Evolutionary conservation across 2,113 vertebrate species (phyloP).

Genomic region (Nyctibius bracteatus): DNA sequence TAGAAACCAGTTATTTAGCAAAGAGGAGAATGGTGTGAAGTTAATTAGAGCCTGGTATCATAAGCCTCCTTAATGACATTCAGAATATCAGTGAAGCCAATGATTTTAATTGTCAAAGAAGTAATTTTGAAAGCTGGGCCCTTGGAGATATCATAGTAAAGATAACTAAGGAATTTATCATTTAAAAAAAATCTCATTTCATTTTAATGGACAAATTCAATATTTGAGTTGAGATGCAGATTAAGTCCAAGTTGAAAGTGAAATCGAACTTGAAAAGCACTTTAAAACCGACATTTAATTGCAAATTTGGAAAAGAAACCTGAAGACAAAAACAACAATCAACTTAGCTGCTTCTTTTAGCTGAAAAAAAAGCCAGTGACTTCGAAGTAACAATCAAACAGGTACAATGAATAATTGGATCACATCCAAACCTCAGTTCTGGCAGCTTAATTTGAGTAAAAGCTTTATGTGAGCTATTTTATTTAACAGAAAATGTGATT

Average conservation of each 20-base stretch:
- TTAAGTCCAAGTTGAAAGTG: background rate
- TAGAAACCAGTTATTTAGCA: background rate
- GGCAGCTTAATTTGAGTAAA: background rate
- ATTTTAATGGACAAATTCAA: background rate
- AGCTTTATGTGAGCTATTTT: background rate
- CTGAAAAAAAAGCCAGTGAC: background rate
- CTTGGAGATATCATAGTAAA: background rate
- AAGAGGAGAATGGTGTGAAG: background rate
- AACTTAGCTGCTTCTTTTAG: background rate
- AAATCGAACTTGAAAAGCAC: background rate
- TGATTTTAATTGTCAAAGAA: background rate
- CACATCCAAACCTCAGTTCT: background rate
- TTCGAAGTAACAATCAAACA: background rate
- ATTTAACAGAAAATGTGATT: background rate
- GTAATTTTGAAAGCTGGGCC: background rate
- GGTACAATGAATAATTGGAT: background rate
- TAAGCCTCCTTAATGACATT: background rate
- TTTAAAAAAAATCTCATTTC: background rate
- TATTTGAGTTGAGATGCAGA: background rate
- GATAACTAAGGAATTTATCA: background rate
- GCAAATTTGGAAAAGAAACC: background rate
- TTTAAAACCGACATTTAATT: background rate
- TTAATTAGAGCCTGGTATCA: background rate
- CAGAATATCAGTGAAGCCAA: background rate
- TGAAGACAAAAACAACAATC: background rate